These are phyloP conservation scores for Clistopyga incitator DNA, from an alignment of 2,888 invertebrate genomes.

Conservation along the genomic window DNA sequence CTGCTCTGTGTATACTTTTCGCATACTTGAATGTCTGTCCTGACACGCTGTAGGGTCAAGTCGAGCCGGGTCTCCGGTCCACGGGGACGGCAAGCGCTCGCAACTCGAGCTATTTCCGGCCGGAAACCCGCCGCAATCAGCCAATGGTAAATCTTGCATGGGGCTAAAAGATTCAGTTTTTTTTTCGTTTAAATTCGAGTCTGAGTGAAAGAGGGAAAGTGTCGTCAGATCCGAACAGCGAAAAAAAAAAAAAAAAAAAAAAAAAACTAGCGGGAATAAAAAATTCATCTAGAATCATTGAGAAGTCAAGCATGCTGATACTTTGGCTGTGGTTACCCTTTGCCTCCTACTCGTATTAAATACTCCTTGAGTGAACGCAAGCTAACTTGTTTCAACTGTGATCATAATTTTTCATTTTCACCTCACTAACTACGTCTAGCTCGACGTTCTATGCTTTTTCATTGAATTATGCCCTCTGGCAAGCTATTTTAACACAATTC, in stretches of 20 bases:
- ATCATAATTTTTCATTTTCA: constrained; percentile 16
- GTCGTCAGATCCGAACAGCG: neutral
- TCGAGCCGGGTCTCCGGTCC: constrained; percentile 88
- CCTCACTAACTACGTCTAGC: neutral
- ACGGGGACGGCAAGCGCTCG: constrained; percentile 89
- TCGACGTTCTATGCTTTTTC: constrained; percentile 18
- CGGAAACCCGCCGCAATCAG: constrained; percentile 88
- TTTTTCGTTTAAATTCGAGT: constrained; percentile 9
- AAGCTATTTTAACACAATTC: constrained; percentile 12
- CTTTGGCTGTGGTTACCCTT: constrained; percentile 40
- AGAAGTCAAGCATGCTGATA: neutral
- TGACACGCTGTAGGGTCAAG: constrained; percentile 83
- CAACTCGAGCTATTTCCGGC: constrained; percentile 90
- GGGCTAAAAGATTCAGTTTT: constrained; percentile 63
- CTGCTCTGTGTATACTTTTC: constrained; percentile 74
- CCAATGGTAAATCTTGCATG: constrained; percentile 90
- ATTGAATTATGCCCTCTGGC: constrained; percentile 18
- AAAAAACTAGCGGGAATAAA: neutral
- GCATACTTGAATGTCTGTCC: constrained; percentile 82
- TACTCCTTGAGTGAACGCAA: constrained; percentile 19
- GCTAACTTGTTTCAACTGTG: constrained; percentile 1
- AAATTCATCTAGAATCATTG: neutral
- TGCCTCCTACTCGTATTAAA: constrained; percentile 35
- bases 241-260: neutral
- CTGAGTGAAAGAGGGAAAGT: constrained; percentile 21